Evolutionary conservation across 2,888 invertebrate species (phyloP).

Genomic region (Bunonema sp.): DNA sequence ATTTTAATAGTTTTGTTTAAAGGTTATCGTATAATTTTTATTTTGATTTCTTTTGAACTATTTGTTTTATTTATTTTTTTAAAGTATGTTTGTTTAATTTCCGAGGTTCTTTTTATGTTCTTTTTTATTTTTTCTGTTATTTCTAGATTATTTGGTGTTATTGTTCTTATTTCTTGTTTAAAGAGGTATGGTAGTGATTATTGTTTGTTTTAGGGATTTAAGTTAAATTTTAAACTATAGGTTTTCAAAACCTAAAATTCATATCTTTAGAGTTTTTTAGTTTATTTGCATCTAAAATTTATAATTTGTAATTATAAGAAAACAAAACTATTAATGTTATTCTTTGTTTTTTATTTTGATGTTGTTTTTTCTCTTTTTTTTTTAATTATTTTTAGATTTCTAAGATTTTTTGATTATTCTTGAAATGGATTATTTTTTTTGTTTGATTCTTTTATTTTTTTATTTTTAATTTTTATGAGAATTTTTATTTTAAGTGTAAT

Average conservation of each 20-base stretch:
- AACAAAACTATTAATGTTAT: no score
- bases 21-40: constrained; percentile 24
- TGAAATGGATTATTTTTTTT: constrained; percentile 11
- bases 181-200: constrained; percentile 25
- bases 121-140: constrained; percentile 27
- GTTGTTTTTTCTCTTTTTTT: no score
- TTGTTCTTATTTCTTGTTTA: constrained; percentile 21
- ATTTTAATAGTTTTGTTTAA: constrained; percentile 23
- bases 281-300: no score
- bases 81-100: constrained; percentile 10
- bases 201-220: constrained; percentile 25
- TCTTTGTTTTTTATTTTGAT: no score
- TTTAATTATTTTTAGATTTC: no score
- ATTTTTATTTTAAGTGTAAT: constrained; percentile 28
- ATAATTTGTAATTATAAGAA: no score
- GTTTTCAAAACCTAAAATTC: constrained; percentile 30
- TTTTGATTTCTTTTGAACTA: constrained; percentile 27
- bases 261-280: constrained; percentile 19
- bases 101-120: constrained; percentile 19
- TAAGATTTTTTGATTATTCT: constrained; percentile 5
- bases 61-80: constrained; percentile 20
- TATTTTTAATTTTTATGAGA: constrained; percentile 11
- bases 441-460: constrained; percentile 22
- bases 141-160: constrained; percentile 22
- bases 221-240: constrained; percentile 33